These are phyloP conservation scores for Cryptotermes secundus DNA, from an alignment of 1,140 invertebrate species.

Conservation along the genomic window DNA sequence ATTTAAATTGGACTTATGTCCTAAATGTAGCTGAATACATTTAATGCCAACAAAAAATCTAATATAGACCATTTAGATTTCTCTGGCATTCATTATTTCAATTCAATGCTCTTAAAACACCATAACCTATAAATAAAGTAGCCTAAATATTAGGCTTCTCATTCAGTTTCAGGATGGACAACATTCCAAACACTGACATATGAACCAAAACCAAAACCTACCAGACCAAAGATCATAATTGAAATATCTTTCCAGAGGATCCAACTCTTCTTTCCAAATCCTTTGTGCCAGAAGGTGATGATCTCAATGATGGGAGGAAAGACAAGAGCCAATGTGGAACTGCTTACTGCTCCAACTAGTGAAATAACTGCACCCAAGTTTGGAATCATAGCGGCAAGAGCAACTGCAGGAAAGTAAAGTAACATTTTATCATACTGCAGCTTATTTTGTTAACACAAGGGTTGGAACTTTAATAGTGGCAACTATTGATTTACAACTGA, in stretches of 20 bases:
- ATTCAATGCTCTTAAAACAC: not conserved
- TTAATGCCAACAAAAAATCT: not conserved
- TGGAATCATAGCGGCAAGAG: slow-evolving; percentile 80
- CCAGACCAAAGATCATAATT: slow-evolving; percentile 71
- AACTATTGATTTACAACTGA: too few relatives aligned
- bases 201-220: slow-evolving; percentile 76
- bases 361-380: slow-evolving; percentile 88
- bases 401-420: slow-evolving; percentile 59
- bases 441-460: too few relatives aligned
- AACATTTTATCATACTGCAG: not conserved
- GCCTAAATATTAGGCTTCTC: not conserved
- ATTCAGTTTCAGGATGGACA: slow-evolving; percentile 41
- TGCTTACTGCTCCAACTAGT: slow-evolving; percentile 86
- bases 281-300: slow-evolving; percentile 71
- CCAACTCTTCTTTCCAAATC: slow-evolving; percentile 61
- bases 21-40: not conserved
- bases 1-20: not conserved
- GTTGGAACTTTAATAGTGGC: too few relatives aligned
- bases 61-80: not conserved
- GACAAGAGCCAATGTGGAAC: slow-evolving; percentile 84
- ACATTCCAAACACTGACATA: slow-evolving; percentile 75
- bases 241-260: slow-evolving; percentile 68
- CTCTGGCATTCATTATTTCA: not conserved
- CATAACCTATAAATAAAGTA: not conserved
- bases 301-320: slow-evolving; percentile 90